A percentile compares a stretch with the other conserved stretches of the same genome.
phyloP scores from a whole-genome alignment of 2,113 vertebrate genomes.

The Antennarius striatus region DNA sequence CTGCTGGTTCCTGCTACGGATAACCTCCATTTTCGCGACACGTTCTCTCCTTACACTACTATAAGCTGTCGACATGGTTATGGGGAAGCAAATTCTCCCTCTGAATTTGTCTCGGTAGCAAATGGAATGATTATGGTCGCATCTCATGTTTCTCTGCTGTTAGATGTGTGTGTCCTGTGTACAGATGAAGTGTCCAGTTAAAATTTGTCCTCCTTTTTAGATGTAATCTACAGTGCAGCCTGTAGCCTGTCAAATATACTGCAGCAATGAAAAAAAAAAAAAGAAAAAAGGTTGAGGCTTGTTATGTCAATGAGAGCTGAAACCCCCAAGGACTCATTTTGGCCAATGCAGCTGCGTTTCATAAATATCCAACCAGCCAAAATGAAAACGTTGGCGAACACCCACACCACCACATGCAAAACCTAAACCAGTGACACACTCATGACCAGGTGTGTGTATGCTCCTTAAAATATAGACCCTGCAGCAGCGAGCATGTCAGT shows the following conservation, averaged over 20 bases:
- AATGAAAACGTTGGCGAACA: constrained; percentile 47
- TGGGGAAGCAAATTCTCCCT: constrained; percentile 1
- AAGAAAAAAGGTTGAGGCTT: constrained; percentile 11
- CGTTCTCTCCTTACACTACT: background rate
- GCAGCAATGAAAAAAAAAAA: constrained; percentile 14
- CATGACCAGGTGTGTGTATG: constrained; percentile 24
- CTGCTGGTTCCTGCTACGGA: background rate
- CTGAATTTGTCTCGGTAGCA: constrained; percentile 37
- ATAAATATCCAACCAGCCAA: constrained; percentile 18
- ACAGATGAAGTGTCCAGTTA: constrained; percentile 8
- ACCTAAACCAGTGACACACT: background rate
- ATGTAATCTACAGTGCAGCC: background rate
- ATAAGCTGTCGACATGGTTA: background rate
- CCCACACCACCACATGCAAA: constrained; percentile 25
- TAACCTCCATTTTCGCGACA: constrained; percentile 34
- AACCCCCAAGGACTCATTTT: constrained; percentile 30
- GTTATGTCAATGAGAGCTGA: constrained; percentile 36
- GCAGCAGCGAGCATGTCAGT: constrained; percentile 17
- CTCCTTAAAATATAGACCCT: constrained; percentile 5
- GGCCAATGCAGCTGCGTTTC: constrained; percentile 27
- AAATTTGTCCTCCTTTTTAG: background rate
- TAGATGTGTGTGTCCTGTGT: constrained; percentile 36
- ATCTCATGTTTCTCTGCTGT: constrained; percentile 60
- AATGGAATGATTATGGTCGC: constrained; percentile 71
- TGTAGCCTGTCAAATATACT: constrained; percentile 28